Conservation (phyloP, 2,888 invertebrate genomes). For the Elaeidobius kamerunicus region DNA sequence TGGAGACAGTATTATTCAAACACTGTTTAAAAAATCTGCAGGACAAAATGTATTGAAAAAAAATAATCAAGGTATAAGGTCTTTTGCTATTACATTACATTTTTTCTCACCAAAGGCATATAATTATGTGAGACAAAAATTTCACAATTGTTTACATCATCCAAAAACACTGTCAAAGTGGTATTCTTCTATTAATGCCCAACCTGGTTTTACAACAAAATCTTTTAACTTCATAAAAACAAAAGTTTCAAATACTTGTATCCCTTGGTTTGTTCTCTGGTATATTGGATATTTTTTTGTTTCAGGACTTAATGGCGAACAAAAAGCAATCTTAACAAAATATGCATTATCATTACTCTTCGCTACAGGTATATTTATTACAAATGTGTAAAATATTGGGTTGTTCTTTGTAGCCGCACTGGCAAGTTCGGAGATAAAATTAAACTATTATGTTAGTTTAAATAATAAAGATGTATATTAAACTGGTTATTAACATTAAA, state of each 20-base stretch:
- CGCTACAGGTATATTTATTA: constrained; percentile 8
- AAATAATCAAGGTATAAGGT: constrained; percentile 6
- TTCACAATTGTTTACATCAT: constrained; percentile 26
- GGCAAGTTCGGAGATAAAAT: too few species aligned
- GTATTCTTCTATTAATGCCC: constrained; percentile 25
- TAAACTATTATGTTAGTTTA: too few species aligned
- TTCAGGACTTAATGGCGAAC: constrained; percentile 7
- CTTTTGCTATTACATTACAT: constrained; percentile 15
- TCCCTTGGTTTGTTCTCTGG: too few species aligned
- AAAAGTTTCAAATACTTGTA: constrained; percentile 25
- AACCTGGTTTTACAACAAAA: constrained; percentile 29
- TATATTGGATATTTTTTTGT: constrained; percentile 23
- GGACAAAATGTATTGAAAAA: constrained; percentile 1
- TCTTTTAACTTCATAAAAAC: constrained; percentile 25
- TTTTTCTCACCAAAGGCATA: constrained; percentile 26
- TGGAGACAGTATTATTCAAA: neutral
- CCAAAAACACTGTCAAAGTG: constrained; percentile 25
- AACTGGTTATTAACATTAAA: too few species aligned
- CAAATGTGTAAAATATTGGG: constrained; percentile 21
- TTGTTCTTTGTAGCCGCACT: too few species aligned
- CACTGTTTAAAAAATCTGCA: neutral
- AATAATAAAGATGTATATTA: too few species aligned
- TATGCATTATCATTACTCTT: constrained; percentile 6
- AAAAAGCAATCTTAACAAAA: constrained; percentile 17
- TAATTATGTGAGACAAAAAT: constrained; percentile 24